Conservation (phyloP, 1,140 invertebrate genomes). For the Halotydeus destructor region DNA sequence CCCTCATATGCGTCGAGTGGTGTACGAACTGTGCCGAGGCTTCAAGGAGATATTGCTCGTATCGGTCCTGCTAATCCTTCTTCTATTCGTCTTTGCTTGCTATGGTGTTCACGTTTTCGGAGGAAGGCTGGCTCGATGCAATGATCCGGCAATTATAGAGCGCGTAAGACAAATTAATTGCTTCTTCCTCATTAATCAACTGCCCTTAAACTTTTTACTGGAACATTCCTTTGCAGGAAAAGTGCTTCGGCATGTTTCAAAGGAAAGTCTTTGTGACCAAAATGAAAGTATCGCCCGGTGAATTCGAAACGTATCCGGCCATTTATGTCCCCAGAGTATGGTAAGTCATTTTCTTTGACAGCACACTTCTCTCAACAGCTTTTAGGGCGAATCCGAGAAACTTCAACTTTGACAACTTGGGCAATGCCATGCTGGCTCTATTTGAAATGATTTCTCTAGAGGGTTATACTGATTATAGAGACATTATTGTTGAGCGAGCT, state of each 20-base stretch:
- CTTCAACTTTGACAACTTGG: slow-evolving; percentile 11
- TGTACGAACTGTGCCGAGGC: slow-evolving; percentile 92
- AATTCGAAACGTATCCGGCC: slow-evolving; percentile 66
- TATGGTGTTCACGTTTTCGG: slow-evolving; percentile 96
- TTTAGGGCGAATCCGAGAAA: slow-evolving; percentile 17
- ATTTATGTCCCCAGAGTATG: slow-evolving; percentile 93
- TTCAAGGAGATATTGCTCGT: slow-evolving; percentile 97
- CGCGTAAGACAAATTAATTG: slow-evolving; percentile 19
- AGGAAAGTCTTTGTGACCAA: slow-evolving; percentile 89
- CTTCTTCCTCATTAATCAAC: neutral
- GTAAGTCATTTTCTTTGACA: slow-evolving; percentile 33
- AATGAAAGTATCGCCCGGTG: slow-evolving; percentile 69
- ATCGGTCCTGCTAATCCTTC: slow-evolving; percentile 83
- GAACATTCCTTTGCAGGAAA: slow-evolving; percentile 33
- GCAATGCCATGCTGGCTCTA: slow-evolving; percentile 4
- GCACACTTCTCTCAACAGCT: neutral
- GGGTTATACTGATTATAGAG: slow-evolving; percentile 14
- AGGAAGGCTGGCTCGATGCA: slow-evolving; percentile 81
- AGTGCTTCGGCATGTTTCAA: slow-evolving; percentile 89
- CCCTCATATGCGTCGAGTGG: slow-evolving; percentile 97
- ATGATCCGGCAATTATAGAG: slow-evolving; percentile 66
- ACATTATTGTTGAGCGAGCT: slow-evolving; percentile 13
- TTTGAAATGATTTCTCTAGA: slow-evolving; percentile 16
- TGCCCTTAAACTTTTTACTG: neutral
- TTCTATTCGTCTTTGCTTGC: slow-evolving; percentile 98